Percentiles rank a stretch among this genome's conserved stretches.
Conservation (phyloP, 2,888 invertebrate species). For the Cylindroiulus punctatus region DNA sequence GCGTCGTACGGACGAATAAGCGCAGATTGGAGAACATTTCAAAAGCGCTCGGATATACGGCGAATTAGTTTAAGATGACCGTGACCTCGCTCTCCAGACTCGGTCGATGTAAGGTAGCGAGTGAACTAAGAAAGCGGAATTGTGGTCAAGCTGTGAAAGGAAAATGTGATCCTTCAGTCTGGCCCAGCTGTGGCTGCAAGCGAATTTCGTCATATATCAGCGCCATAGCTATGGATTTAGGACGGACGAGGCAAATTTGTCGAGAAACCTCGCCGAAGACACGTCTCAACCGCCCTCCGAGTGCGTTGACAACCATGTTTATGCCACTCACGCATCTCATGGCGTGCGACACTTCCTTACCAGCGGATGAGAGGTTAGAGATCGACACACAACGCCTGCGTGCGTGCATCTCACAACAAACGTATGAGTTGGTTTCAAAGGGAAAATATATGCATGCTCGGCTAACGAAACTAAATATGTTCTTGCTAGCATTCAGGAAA, state of each 20-base stretch:
- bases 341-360: no score
- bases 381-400: no score
- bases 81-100: background rate
- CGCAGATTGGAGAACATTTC: background rate
- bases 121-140: background rate
- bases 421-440: no score
- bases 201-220: no score
- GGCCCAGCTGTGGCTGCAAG: background rate
- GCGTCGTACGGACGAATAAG: background rate
- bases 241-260: background rate
- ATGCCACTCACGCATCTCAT: background rate
- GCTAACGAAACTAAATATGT: no score
- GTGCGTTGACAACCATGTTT: background rate
- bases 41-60: background rate
- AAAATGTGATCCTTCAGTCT: background rate
- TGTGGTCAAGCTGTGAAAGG: conserved; percentile 1
- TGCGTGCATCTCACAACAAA: no score
- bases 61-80: background rate
- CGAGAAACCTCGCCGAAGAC: background rate
- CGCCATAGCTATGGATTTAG: background rate
- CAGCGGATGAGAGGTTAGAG: no score
- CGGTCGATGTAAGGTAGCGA: background rate
- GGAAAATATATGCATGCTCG: no score
- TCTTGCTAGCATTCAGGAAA: no score
- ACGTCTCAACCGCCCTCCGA: background rate